Evolutionary conservation across 2,888 invertebrate species (phyloP).

Genomic region (Andrena trimmerana): DNA sequence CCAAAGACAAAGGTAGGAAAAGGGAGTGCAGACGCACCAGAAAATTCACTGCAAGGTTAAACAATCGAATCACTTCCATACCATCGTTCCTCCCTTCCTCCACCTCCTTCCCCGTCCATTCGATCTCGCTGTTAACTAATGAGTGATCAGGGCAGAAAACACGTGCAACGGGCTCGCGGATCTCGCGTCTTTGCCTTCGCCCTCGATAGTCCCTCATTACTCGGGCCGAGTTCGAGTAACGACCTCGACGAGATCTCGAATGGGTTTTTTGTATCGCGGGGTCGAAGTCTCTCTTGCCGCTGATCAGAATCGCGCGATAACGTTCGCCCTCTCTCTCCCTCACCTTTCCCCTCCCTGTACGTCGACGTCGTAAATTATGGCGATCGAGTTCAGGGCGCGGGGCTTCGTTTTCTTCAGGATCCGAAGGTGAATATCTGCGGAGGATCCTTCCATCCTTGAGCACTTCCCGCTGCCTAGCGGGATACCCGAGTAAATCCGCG

Average conservation of each 20-base stretch:
- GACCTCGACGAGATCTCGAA: constrained; percentile 73
- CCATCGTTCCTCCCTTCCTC: not conserved
- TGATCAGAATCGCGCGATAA: constrained; percentile 79
- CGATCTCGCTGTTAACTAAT: constrained; percentile 59
- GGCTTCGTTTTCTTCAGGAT: constrained; percentile 63
- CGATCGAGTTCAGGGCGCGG: constrained; percentile 74
- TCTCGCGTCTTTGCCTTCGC: constrained; percentile 56
- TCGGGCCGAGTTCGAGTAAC: constrained; percentile 72
- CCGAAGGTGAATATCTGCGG: constrained; percentile 66
- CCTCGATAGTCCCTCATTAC: constrained; percentile 77
- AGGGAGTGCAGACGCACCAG: not conserved
- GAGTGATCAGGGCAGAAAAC: constrained; percentile 67
- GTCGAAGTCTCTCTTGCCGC: constrained; percentile 70
- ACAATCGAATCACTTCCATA: constrained; percentile 29
- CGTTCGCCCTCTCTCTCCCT: constrained; percentile 37
- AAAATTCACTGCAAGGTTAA: not conserved
- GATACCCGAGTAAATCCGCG: constrained; percentile 62
- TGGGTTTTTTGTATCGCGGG: constrained; percentile 74
- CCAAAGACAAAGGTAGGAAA: not conserved
- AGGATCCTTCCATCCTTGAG: constrained; percentile 63
- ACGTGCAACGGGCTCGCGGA: constrained; percentile 55
- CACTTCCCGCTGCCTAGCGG: constrained; percentile 52
- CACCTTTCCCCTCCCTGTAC: constrained; percentile 32
- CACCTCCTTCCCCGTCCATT: not conserved
- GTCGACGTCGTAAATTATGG: constrained; percentile 77